These are phyloP conservation scores for Triplophysa tibetana DNA, from an alignment of 2,113 vertebrate genomes.

Conservation along the genomic window DNA sequence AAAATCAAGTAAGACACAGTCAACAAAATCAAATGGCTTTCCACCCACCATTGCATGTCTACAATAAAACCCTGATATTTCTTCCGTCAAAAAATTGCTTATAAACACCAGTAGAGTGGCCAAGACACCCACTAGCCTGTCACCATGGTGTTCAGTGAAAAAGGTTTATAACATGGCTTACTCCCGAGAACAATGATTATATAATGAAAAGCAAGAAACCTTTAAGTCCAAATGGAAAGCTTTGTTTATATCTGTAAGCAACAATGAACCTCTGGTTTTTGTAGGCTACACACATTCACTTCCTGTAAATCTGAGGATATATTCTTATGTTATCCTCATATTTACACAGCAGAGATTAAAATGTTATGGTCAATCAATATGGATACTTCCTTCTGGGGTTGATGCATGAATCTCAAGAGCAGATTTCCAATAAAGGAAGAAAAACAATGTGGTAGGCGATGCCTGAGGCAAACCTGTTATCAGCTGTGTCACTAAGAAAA, in stretches of 20 bases:
- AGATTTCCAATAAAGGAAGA: neutral
- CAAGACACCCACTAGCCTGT: conserved; percentile 5
- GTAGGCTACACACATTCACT: too few species aligned
- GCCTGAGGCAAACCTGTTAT: neutral
- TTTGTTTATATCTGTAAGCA: too few species aligned
- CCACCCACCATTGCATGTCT: neutral
- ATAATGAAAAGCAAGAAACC: too few species aligned
- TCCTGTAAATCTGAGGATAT: too few species aligned
- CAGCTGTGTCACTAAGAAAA: neutral
- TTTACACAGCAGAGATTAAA: too few species aligned
- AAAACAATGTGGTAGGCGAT: neutral
- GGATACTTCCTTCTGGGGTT: neutral
- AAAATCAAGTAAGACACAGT: neutral
- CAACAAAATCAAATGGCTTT: conserved; percentile 2
- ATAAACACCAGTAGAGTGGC: neutral
- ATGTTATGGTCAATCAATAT: too few species aligned
- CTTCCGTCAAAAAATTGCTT: too few species aligned
- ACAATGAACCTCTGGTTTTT: too few species aligned
- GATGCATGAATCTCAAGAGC: neutral
- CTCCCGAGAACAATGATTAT: too few species aligned
- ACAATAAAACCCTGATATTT: neutral
- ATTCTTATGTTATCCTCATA: too few species aligned
- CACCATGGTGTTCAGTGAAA: neutral
- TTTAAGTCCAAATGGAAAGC: too few species aligned
- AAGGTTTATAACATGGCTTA: neutral